These are phyloP conservation scores for Heliopora coerulea DNA, from an alignment of 92 coral and sea anemone species.

Conservation along the genomic window DNA sequence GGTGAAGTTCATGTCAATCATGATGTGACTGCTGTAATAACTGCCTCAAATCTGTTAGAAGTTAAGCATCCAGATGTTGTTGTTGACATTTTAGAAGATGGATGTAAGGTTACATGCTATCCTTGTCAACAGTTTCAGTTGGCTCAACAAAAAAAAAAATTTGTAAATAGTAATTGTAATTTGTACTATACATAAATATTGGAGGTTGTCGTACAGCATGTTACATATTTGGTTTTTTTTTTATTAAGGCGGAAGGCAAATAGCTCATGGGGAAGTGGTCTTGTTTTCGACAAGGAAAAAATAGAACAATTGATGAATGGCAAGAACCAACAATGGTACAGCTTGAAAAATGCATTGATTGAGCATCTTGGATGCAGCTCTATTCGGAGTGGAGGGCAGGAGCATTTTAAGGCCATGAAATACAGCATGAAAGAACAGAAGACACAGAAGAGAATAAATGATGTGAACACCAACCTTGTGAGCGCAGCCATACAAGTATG, in stretches of 20 bases:
- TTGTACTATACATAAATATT: neutral
- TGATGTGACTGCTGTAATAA: constrained; percentile 32
- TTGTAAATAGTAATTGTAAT: neutral
- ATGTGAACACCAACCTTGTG: constrained; percentile 38
- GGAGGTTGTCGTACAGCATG: too few relatives aligned
- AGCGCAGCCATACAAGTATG: constrained; percentile 31
- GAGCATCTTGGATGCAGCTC: constrained; percentile 38
- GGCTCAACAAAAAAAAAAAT: constrained; percentile 5
- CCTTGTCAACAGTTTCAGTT: constrained; percentile 39
- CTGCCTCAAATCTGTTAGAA: constrained; percentile 40
- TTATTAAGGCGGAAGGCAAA: constrained; percentile 11
- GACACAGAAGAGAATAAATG: constrained; percentile 1
- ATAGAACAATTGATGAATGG: constrained; percentile 28
- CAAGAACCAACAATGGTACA: constrained; percentile 34
- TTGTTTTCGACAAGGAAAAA: constrained; percentile 15
- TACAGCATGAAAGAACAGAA: constrained; percentile 20
- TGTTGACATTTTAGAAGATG: constrained; percentile 34
- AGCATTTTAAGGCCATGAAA: constrained; percentile 37
- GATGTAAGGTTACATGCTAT: constrained; percentile 38
- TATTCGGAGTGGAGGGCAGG: constrained; percentile 37
- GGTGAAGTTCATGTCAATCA: constrained; percentile 4
- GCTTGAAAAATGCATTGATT: constrained; percentile 24
- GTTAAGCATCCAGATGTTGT: constrained; percentile 27
- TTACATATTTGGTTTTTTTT: neutral
- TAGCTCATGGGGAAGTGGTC: constrained; percentile 33